Base-by-base conservation (phyloP, 2,888 invertebrate genomes). In the Ophioninae sp. region DNA sequence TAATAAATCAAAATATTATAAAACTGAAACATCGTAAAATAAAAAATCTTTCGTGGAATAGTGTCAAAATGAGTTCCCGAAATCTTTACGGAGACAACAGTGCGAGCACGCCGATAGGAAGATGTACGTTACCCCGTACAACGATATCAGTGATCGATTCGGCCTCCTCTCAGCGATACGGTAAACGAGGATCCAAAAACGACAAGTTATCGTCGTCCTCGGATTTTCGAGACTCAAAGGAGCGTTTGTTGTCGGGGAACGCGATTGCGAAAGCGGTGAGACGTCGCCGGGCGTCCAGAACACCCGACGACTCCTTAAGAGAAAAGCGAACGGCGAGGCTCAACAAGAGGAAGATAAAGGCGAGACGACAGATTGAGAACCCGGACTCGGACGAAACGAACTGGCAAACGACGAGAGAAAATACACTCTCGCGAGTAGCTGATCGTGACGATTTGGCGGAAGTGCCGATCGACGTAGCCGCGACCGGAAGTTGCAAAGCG, bases 91-190 rank as follows among this genome's bases (percentile, higher is more conserved):
- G 8, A 2, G 20, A 7, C 30, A 50, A 69, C 37, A 30, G 20
- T 56, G 69, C 37, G 17, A 69, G 69, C 17, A 69, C 69, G 6
- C 69, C 69, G n/a, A 69, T 56, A 56, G n/a, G 8, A n/a, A 6
- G 56, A 1, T 17, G 2, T 37, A 56, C 37, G 10, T 56, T 57
- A 20, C 41, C 67, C 13, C 1, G 6, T 1, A 7, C 17, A 20
- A n/a, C 69, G 8, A 8, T n/a, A 0, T 69, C 69, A 7, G 30
- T 23, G 17, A 69, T 69, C 56, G 56, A 56, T 2, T 0, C 23
- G 10, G 56, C 56, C 7, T 69, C 69, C n/a, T 56, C 8, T 23
- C 56, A 2, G 56, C 23, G 10, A 8, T 17, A 17, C 10, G 7
- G 41, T 13, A 68, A 50, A n/a, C 13, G 13, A 44, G 23, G 6